A percentile compares a stretch with the other conserved stretches of the same genome.
These are phyloP conservation scores for Sebastes minor DNA, from an alignment of 2,797 vertebrate genomes.

Conservation along the genomic window DNA sequence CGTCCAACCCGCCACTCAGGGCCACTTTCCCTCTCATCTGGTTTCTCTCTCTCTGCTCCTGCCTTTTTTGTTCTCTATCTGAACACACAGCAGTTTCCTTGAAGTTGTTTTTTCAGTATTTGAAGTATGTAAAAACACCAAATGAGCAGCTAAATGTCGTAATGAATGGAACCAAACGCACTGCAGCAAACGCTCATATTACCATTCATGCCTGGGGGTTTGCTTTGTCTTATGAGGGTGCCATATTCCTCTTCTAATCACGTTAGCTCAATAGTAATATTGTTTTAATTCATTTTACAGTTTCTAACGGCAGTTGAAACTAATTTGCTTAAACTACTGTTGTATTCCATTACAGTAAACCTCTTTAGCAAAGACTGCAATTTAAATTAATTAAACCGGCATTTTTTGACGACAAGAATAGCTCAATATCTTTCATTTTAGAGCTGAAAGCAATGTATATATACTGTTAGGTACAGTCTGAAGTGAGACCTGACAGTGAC, in stretches of 20 bases:
- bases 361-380: constrained; percentile 68
- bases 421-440: background rate
- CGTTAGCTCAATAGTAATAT: constrained; percentile 72
- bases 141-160: constrained; percentile 36
- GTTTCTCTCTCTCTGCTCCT: background rate
- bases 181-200: constrained; percentile 51
- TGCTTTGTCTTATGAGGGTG: constrained; percentile 64
- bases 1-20: constrained; percentile 66
- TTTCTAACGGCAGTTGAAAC: constrained; percentile 73
- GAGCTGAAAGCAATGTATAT: background rate
- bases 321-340: constrained; percentile 72
- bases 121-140: constrained; percentile 29
- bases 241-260: constrained; percentile 78
- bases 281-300: constrained; percentile 76
- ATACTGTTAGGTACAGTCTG: background rate
- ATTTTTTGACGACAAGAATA: constrained; percentile 21
- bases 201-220: constrained; percentile 51
- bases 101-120: constrained; percentile 27
- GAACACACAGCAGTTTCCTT: constrained; percentile 29
- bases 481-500: background rate
- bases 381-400: constrained; percentile 55
- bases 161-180: constrained; percentile 29
- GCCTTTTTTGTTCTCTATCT: background rate
- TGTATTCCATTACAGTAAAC: constrained; percentile 68
- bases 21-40: constrained; percentile 44